Percentiles rank a stretch among this genome's conserved stretches.
Conservation (phyloP, 2,888 invertebrate species). For the Coelogynopora nodosa region DNA sequence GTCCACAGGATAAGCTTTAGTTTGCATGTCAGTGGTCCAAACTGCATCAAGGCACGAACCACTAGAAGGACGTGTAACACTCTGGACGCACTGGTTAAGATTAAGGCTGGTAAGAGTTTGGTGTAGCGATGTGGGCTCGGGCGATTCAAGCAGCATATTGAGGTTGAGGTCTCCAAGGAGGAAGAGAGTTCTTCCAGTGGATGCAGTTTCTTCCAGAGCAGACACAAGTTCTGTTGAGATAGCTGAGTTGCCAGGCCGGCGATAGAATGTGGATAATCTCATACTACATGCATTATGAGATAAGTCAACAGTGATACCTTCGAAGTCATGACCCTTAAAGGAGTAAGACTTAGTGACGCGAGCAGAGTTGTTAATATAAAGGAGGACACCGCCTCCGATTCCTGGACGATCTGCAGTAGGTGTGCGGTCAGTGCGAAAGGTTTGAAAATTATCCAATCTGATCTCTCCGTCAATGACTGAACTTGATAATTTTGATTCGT, state of each 20-base stretch:
- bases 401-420: conserved; percentile 25
- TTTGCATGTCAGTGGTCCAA: neutral
- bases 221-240: neutral
- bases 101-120: neutral
- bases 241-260: conserved; percentile 9
- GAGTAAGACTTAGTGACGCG: conserved; percentile 16
- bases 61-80: neutral
- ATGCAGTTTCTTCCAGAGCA: conserved; percentile 9
- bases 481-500: neutral
- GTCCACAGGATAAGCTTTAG: neutral
- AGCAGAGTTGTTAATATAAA: conserved; percentile 25
- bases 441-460: neutral
- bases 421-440: neutral
- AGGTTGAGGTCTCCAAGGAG: neutral
- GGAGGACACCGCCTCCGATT: conserved; percentile 20
- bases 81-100: neutral
- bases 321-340: conserved; percentile 18
- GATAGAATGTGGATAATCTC: conserved; percentile 19
- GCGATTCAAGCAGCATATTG: neutral
- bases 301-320: conserved; percentile 22
- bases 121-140: neutral
- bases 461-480: neutral
- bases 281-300: conserved; percentile 17
- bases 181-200: neutral
- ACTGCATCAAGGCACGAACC: neutral